A percentile compares a stretch with the other conserved stretches of the same genome.
phyloP scores from a whole-genome alignment of 2,113 vertebrate species.

The Melanerpes aurifrons region DNA sequence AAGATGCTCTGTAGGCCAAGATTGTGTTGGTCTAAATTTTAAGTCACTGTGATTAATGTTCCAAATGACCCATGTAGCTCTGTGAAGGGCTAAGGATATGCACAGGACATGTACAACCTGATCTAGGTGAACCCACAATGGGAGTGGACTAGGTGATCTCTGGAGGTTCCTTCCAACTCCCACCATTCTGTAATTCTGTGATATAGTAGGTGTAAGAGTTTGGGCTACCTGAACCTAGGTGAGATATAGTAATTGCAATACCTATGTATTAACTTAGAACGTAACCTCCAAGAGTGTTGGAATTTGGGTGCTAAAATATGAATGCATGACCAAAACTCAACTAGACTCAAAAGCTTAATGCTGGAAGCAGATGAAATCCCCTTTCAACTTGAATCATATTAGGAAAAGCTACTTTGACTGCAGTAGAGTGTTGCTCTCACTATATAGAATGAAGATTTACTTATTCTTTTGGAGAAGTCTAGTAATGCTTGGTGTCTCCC shows the following conservation, averaged over 20 bases:
- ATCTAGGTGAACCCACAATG: too few relatives aligned
- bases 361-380: background rate
- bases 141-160: too few relatives aligned
- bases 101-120: too few relatives aligned
- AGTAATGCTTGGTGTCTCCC: background rate
- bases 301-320: background rate
- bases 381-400: background rate
- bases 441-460: background rate
- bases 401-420: background rate
- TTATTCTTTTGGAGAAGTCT: background rate
- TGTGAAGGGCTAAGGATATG: background rate
- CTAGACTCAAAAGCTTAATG: background rate
- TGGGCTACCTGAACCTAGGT: background rate
- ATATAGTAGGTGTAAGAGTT: background rate
- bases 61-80: rapidly evolving
- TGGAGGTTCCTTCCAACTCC: too few relatives aligned
- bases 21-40: background rate
- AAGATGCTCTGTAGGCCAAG: background rate
- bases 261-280: background rate
- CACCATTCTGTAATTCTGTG: too few relatives aligned
- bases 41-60: background rate
- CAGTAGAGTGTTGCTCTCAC: background rate
- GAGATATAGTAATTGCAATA: background rate
- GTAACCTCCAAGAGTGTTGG: background rate
- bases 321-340: background rate